phyloP scores from a whole-genome alignment of 2,113 vertebrate species.

The Morone saxatilis region DNA sequence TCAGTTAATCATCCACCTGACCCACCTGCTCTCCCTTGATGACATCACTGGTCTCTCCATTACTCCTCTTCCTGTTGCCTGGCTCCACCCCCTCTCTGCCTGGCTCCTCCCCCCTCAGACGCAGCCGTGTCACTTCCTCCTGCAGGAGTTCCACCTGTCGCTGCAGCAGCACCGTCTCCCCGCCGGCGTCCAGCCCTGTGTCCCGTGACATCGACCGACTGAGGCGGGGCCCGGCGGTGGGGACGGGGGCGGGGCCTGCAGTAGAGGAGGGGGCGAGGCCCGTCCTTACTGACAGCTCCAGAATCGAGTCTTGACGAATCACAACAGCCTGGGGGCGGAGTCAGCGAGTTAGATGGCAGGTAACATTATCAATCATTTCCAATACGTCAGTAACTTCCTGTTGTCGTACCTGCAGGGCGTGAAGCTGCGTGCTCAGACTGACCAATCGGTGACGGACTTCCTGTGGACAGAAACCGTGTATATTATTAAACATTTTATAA shows the following conservation, averaged over 20 bases:
- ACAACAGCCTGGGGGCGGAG: conserved; percentile 84
- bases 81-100: conserved; percentile 71
- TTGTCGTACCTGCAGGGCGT: conserved; percentile 88
- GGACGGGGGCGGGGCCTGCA: neutral
- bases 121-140: conserved; percentile 89
- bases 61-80: conserved; percentile 61
- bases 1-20: neutral
- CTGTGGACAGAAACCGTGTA: conserved; percentile 68
- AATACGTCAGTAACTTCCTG: neutral
- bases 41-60: conserved; percentile 56
- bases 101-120: conserved; percentile 57
- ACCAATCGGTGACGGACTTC: conserved; percentile 87
- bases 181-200: conserved; percentile 65
- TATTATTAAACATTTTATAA: too few species aligned
- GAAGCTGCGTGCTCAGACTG: conserved; percentile 88
- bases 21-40: conserved; percentile 69
- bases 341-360: neutral
- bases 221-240: conserved; percentile 65
- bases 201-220: conserved; percentile 84
- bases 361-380: neutral
- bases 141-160: conserved; percentile 89
- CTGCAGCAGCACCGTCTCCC: conserved; percentile 84
- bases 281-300: conserved; percentile 83
- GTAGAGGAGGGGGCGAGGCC: conserved; percentile 5
- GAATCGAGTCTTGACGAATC: conserved; percentile 89